A percentile compares a stretch with the other conserved stretches of the same genome.
phyloP scores from a whole-genome alignment of 2,113 vertebrate genomes.

The Tichodroma muraria region DNA sequence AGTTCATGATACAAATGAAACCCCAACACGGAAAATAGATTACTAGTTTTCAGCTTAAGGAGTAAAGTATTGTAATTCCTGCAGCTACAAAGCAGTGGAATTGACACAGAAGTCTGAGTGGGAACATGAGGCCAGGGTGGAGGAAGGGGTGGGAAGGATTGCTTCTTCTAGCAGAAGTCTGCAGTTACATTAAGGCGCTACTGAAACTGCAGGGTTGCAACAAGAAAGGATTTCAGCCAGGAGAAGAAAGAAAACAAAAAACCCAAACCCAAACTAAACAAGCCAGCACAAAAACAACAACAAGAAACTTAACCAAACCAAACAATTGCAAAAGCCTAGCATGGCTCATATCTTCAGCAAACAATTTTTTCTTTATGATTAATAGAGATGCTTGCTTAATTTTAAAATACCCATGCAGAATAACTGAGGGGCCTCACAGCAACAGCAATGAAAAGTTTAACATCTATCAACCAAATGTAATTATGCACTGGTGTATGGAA shows the following conservation, averaged over 20 bases:
- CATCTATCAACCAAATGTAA: not conserved
- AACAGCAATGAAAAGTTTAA: not conserved
- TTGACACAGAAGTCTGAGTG: fast-evolving
- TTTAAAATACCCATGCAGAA: not conserved
- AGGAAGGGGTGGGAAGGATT: not conserved
- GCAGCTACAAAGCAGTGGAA: not conserved
- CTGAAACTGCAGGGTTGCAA: not conserved
- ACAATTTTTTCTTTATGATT: not conserved
- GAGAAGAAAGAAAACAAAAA: not conserved
- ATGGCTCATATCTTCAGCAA: not conserved
- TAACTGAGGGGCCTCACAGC: not conserved
- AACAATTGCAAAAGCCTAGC: not conserved
- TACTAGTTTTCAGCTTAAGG: not conserved
- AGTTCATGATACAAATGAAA: not conserved
- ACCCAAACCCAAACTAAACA: not conserved
- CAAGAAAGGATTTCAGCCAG: not conserved
- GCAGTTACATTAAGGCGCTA: not conserved
- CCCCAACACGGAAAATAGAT: not conserved
- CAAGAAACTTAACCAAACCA: not conserved
- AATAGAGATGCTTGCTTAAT: not conserved
- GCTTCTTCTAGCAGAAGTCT: not conserved
- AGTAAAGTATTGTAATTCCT: not conserved
- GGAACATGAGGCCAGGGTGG: not conserved
- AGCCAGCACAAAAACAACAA: not conserved
- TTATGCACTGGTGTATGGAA: not conserved